phyloP scores from a whole-genome alignment of 2,113 vertebrate species.

The Phalacrocorax brasilianus region DNA sequence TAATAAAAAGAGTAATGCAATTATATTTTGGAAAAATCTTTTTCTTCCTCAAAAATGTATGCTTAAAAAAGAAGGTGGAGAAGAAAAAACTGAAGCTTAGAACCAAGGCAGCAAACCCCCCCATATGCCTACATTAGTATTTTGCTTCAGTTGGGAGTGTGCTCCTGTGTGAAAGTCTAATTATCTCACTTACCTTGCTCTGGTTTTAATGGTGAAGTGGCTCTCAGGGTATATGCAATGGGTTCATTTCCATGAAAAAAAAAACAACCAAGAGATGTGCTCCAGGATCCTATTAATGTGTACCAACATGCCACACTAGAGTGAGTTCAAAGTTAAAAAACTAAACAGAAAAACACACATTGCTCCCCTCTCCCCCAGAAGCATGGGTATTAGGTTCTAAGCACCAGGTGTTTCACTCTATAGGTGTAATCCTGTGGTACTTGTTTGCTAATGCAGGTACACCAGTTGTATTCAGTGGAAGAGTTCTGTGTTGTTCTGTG shows the following conservation, averaged over 20 bases:
- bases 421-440: neutral
- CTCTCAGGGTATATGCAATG: neutral
- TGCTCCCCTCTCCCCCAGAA: accelerated
- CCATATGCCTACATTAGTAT: neutral
- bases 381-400: neutral
- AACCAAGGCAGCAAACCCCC: neutral
- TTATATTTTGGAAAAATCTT: neutral
- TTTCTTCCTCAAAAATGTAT: neutral
- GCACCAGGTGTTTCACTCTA: neutral
- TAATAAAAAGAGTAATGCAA: neutral
- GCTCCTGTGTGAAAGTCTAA: neutral
- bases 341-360: neutral
- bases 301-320: neutral
- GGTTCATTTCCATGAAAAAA: neutral
- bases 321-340: neutral
- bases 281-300: neutral
- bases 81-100: neutral
- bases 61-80: neutral
- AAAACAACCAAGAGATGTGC: no score
- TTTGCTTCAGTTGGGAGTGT: neutral
- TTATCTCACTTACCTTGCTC: neutral
- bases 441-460: neutral
- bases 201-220: neutral
- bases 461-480: neutral
- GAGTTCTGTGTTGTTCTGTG: neutral